Conservation (phyloP, 2,113 vertebrate species). For the Tichodroma muraria region DNA sequence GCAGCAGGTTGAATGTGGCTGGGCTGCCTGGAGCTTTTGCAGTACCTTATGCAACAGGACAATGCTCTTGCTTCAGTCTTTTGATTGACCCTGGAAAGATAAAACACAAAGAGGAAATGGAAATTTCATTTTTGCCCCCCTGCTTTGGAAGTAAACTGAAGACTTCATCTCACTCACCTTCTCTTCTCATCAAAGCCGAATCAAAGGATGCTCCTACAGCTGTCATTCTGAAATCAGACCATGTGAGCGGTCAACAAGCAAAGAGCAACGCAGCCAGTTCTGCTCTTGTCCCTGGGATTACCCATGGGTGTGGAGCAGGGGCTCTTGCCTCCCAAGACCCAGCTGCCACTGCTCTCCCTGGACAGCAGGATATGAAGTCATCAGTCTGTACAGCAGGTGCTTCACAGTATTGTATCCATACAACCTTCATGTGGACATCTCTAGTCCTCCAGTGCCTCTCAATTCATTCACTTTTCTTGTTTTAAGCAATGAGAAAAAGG, state of each 20-base stretch:
- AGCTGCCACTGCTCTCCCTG: neutral
- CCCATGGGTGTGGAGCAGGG: neutral
- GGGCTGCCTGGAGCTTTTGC: neutral
- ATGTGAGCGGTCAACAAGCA: neutral
- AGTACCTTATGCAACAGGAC: neutral
- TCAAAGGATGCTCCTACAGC: neutral
- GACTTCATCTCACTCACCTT: neutral
- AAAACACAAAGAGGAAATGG: neutral
- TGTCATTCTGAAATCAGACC: neutral
- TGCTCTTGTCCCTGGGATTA: neutral
- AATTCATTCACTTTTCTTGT: neutral
- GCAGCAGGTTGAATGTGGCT: neutral
- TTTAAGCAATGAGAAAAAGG: neutral
- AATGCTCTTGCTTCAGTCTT: neutral
- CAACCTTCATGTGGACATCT: neutral
- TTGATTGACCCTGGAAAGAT: neutral
- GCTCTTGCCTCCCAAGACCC: neutral
- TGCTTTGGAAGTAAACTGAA: neutral
- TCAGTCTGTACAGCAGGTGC: neutral
- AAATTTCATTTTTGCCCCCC: neutral
- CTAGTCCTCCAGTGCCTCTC: neutral
- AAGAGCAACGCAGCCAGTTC: neutral
- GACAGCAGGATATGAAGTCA: neutral
- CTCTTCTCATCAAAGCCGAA: neutral
- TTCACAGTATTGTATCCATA: neutral